Evolutionary conservation across 2,888 invertebrate species (phyloP).

Genomic region (Pachymerium ferrugineum): DNA sequence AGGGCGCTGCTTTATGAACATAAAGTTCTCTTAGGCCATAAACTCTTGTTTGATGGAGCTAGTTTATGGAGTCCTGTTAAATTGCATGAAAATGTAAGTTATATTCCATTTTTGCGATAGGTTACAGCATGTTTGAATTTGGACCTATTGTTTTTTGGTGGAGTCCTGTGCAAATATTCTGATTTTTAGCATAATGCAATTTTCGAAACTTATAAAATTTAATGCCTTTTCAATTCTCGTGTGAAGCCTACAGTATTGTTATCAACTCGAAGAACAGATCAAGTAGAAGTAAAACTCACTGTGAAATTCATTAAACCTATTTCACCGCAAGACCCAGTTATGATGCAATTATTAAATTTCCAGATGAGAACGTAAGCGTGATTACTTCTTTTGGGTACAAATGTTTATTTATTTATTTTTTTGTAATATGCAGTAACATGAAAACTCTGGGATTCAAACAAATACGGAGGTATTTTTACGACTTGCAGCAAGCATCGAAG

Average conservation of each 20-base stretch:
- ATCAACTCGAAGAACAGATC: constrained; percentile 35
- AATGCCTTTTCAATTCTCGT: background rate
- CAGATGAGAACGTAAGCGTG: constrained; percentile 41
- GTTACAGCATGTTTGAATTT: too few relatives aligned
- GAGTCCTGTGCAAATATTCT: too few relatives aligned
- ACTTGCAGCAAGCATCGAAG: constrained; percentile 33
- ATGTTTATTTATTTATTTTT: background rate
- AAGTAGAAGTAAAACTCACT: constrained; percentile 39
- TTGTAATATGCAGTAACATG: constrained; percentile 39
- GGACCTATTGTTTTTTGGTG: too few relatives aligned
- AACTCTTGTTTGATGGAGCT: constrained; percentile 40
- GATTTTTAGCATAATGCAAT: too few relatives aligned
- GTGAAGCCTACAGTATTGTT: background rate
- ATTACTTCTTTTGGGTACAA: too few relatives aligned
- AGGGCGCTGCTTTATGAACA: constrained; percentile 44
- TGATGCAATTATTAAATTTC: constrained; percentile 43
- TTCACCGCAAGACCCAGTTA: constrained; percentile 41
- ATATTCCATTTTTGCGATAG: too few relatives aligned
- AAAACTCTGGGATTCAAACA: constrained; percentile 40
- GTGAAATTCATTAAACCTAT: constrained; percentile 41
- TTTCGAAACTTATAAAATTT: too few relatives aligned
- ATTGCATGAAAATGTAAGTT: background rate
- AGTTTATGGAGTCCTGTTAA: background rate
- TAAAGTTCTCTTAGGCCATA: constrained; percentile 36
- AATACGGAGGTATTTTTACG: constrained; percentile 42